Base-by-base conservation (phyloP, 2,113 vertebrate genomes). In the Crocuta crocuta region DNA sequence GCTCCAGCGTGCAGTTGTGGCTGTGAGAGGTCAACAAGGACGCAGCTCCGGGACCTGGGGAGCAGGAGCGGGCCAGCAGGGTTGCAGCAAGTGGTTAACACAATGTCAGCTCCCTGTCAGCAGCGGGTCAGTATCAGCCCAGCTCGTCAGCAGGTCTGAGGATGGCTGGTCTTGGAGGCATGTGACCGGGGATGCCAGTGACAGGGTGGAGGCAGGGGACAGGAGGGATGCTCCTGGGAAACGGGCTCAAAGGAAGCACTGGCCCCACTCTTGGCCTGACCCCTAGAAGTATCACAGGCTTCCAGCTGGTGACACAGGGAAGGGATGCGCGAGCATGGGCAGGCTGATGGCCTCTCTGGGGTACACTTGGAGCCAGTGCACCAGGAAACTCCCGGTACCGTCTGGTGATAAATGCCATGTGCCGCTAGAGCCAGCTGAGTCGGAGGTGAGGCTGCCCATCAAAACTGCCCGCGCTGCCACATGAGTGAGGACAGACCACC, bases 371-470 rank as follows among this genome's bases (percentile, higher is more conserved):
- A 23, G 78, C 31, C 10, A 19, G 48, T 16, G 10, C 31, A 23
- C 31, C 74, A 33, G 31, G 17, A 55, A n/a, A 55, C 31, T 7
- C 33, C 19, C 3, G 3, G 74, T 48, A 4, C 11, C 2, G 50
- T 8, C 0, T 9, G 0, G 26, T 10, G 26, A 16, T 24, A 43
- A 28, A 28, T 23, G 24, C 31, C 16, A 10, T 48, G 4, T 21
- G n/a, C 68, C 5, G 4, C 7, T 28, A 10, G n/a, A 26, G 24
- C 48, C n/a, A 23, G 58, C 58, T 21, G 19, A 5, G 71, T 39
- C 48, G 19, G 28, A 31, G 28, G 28, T 5, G 48, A 79, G 76
- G 17, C 16, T 76, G 48, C 53, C 53, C 53, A 8, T 35, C 53
- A 23, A 5, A 58, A 24, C 24, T 7, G 7, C 53, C 80, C 7